Evolutionary conservation across 2,113 vertebrate genomes (phyloP).

Genomic region (Noturus placidus): DNA sequence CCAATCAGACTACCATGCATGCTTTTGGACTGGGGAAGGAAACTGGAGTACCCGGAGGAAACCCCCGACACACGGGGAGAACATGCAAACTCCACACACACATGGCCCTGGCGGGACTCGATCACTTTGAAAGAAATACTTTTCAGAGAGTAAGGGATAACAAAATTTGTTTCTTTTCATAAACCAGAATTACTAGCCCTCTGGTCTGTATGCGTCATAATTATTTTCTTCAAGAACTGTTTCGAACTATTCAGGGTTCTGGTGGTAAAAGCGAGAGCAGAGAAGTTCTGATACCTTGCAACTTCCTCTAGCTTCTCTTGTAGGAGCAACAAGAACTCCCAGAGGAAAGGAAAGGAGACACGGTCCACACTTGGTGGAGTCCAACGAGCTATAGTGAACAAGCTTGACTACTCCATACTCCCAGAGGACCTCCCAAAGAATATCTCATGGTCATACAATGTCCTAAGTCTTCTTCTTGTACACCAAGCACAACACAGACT

Average conservation of each 20-base stretch:
- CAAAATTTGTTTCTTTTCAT: not conserved
- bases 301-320: not conserved
- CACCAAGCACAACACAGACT: not conserved
- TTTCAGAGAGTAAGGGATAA: not conserved
- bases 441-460: not conserved
- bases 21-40: too few relatives aligned
- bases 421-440: not conserved
- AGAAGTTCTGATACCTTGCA: not conserved
- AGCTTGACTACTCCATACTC: not conserved
- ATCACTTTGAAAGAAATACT: not conserved
- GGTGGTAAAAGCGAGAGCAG: not conserved
- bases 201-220: not conserved
- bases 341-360: not conserved
- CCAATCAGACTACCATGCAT: too few relatives aligned
- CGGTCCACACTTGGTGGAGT: not conserved
- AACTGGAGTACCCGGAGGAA: too few relatives aligned
- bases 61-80: too few relatives aligned
- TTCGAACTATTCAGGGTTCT: not conserved
- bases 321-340: not conserved
- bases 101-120: too few relatives aligned
- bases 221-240: not conserved
- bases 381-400: not conserved
- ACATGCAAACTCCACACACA: too few relatives aligned
- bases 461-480: not conserved
- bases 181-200: too few relatives aligned